Evolutionary conservation across 2,797 vertebrate genomes (phyloP).

Genomic region (Pantherophis vulpinus): DNA sequence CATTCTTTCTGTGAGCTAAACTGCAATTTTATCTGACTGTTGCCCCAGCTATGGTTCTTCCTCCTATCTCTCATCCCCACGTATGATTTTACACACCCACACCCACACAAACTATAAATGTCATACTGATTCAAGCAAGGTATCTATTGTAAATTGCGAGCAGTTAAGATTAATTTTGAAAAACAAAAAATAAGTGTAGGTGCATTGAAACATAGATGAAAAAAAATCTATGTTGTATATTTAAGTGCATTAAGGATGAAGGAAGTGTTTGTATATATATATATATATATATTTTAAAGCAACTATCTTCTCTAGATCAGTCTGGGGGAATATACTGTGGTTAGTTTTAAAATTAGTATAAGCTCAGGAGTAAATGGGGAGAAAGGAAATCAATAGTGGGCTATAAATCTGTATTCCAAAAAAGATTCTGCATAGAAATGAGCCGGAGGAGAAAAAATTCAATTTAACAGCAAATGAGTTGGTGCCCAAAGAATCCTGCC

Average conservation of each 20-base stretch:
- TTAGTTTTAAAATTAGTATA: constrained; percentile 43
- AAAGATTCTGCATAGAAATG: constrained; percentile 64
- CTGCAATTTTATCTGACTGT: not conserved
- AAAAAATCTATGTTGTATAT: not conserved
- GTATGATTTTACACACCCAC: too few species aligned
- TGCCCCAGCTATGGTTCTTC: not conserved
- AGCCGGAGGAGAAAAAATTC: constrained; percentile 54
- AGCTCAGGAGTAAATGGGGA: constrained; percentile 46
- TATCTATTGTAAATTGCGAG: not conserved
- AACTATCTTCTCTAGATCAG: not conserved
- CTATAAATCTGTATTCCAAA: constrained; percentile 79
- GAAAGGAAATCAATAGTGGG: constrained; percentile 77
- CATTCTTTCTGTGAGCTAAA: not conserved
- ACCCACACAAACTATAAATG: too few species aligned
- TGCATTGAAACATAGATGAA: not conserved
- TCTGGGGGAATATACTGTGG: constrained; percentile 21
- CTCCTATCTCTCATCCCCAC: not conserved
- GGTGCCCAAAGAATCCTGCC: constrained; percentile 56
- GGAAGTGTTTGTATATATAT: not conserved
- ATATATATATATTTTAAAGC: too few species aligned
- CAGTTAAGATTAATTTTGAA: not conserved
- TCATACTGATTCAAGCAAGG: not conserved
- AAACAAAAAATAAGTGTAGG: not conserved
- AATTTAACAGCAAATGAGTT: constrained; percentile 52
- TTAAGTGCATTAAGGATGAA: not conserved